Evolutionary conservation across 2,888 invertebrate species (phyloP), one percentile per base, ranked within the genome.

Genomic region (Synanthedon formicaeformis): DNA sequence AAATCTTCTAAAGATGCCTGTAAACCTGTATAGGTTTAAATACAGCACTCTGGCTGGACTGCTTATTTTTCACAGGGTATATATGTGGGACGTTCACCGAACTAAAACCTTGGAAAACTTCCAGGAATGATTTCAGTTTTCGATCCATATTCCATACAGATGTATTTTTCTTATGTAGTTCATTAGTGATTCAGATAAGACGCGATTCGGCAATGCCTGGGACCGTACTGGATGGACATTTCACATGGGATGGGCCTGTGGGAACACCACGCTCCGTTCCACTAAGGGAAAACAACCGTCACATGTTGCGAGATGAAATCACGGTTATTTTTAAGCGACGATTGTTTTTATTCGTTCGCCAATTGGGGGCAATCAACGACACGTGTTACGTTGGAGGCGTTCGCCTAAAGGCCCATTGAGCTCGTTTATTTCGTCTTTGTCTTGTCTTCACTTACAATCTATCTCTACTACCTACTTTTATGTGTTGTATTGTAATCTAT

Each of bases 301-400:
- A 87, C 83, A 84, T 86, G 85, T 81, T 85, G 71, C 64, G 62
- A 63, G 75, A 87, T 87, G 86, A 86, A 87, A 87, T 87, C 87
- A 87, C 86, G 81, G 85, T 78, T 87, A 87, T 87, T 87, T 87
- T 86, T 84, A 81, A 81, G 81, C 81, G 80, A 80, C 77, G 85
- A 85, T 86, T 86, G 86, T 87, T 87, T 87, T 87, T 86, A 87
- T 87, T 87, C 81, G 85, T 71, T 78, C 82, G 84, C 85, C 87
- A 87, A 87, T 87, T 87, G 87, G 72, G 86, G 85, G 79, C 87
- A 86, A 87, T 87, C 86, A 87, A 66, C 71, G 84, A 79, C 86
- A 87, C 87, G 87, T 86, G 87, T 84, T 83, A 69, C 75, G 76
- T 65, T 63, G 67, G 73, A 81, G 81, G 78, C 73, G 78, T 67